Base-by-base conservation (phyloP, 2,113 vertebrate species). In the Mormyrus iriodes region DNA sequence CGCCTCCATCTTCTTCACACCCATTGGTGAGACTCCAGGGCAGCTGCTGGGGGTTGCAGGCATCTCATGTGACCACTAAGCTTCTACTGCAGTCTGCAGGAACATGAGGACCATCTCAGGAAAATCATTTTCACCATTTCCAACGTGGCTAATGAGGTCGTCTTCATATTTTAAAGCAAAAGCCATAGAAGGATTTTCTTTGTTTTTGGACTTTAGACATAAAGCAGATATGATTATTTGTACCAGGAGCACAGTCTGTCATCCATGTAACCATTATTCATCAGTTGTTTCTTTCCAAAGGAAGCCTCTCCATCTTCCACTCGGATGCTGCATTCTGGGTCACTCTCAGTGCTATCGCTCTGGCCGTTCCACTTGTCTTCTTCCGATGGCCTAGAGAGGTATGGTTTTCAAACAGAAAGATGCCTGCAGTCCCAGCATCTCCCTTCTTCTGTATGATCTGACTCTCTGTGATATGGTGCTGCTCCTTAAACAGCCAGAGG, bases 351-450 rank as follows among this genome's bases (percentile, higher is more conserved):
- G 96, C 96, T 90, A 91, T 97, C 53, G 91, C 95, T 88, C 1
- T 98, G 89, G 21, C 95, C 1, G 92, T 98, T 21, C 97, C 97
- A 0, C 90, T 97, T 0, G 83, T 97, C 90, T 98, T 98, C 79
- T 89, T 98, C 91, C 95, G 96, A 52, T 98, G 97, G 94, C 97
- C 97, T 8, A 96, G 97, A 97, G 96, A 97, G 93, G 98, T 99
- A 94, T 52, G 82, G 6, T 39, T 39, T 9, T 31, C 27, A 39
- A 35, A 12, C 69, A 31, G 69, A 7, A 42, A 39, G 19, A 35
- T 82, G 35, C 76, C 42, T 9, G 73, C 44, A 44, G n/a, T 27
- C 10, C 27, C 27, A 69, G 61, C 27, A 31, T 69, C 31, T 69
- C 61, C 61, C 61, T 79, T 42, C 35, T 39, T 31, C 9, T 19